Evolutionary conservation across 2,888 invertebrate species (phyloP), one percentile per base, ranked within the genome.

Genomic region (Drosophila dives): DNA sequence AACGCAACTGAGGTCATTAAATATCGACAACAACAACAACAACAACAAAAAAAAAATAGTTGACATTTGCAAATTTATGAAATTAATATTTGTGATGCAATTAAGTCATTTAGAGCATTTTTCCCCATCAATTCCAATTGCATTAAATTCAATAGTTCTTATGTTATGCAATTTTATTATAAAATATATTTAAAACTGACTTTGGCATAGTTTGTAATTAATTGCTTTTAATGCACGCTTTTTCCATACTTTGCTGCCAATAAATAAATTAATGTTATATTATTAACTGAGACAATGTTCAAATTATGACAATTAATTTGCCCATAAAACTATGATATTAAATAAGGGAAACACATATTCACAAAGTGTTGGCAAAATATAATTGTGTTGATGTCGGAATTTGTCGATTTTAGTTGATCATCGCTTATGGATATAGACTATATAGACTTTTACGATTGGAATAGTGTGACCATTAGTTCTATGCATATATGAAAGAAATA

Each of bases 11-110:
- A 64, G 64, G 65, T 69, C 75, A 85, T 85, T 86, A 88, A 83
- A 83, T 67, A 71, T 69, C 68, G 64, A 67, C 69, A 70, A n/a
- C 68, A 56, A 65, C 36, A 76, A 38, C 45, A n/a, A 55, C 26
- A 51, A 69, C 45, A 53, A 45, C 17, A 33, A 69, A n/a, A n/a
- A 34, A 58, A 36, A 23, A 26, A 8, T 17, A 54, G 66, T 65
- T 79, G 86, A 82, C 77, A 85, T 72, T 82, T 70, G 76, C 68
- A 64, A 88, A 83, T 75, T 88, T 83, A 87, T 85, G 64, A 80
- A 83, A 83, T 85, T 85, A 70, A 75, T 88, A 71, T 71, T 64
- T 75, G 62, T 70, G 48, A 77, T 75, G 80, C 66, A 80, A 75
- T 79, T 77, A 75, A 33, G 26, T 42, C 53, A 62, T 66, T 71